These are phyloP conservation scores for Nothocercus julius DNA, from an alignment of 2,113 vertebrate genomes.

Conservation along the genomic window DNA sequence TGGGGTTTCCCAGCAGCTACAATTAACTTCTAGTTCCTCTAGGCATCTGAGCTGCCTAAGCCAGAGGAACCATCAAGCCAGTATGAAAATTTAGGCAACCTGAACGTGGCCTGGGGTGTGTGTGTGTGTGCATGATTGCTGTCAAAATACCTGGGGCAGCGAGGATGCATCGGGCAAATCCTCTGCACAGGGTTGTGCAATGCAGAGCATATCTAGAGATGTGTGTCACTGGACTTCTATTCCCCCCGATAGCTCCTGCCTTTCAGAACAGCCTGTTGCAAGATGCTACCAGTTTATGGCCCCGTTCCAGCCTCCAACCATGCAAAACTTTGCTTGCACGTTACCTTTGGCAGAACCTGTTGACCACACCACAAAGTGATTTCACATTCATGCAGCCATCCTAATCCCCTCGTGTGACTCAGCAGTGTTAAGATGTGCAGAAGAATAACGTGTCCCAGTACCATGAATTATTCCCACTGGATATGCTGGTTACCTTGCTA, in stretches of 20 bases:
- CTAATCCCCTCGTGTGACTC: background rate
- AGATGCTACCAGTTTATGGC: background rate
- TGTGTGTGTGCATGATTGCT: background rate
- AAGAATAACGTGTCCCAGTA: background rate
- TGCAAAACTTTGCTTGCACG: background rate
- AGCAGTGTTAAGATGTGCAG: background rate
- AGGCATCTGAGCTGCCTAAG: background rate
- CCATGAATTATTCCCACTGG: background rate
- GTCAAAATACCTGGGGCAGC: accelerated
- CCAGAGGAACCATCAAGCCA: accelerated
- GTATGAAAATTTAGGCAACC: background rate
- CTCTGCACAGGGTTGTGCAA: accelerated
- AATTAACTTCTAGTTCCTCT: no score
- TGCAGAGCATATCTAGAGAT: accelerated
- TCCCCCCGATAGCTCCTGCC: background rate
- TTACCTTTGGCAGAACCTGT: background rate
- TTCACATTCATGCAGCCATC: background rate
- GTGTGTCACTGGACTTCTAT: accelerated
- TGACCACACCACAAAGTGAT: background rate
- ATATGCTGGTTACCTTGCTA: background rate
- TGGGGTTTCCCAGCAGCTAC: background rate
- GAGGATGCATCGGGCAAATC: accelerated
- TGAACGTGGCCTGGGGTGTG: accelerated
- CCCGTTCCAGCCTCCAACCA: background rate
- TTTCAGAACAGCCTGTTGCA: background rate